Base-by-base conservation (phyloP, 2,888 invertebrate species). In the Candidula unifasciata region DNA sequence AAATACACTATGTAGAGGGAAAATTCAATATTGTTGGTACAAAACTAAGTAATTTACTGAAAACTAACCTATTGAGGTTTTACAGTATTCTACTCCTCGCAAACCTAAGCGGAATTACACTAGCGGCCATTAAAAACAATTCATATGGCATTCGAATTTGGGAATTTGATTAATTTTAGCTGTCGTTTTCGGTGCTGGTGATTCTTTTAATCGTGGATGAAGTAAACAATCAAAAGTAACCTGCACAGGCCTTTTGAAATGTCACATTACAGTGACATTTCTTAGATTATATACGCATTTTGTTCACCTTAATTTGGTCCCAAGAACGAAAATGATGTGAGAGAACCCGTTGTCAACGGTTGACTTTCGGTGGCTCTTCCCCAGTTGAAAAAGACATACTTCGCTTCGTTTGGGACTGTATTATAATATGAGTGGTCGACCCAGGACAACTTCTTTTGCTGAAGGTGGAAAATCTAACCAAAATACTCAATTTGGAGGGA, bases 371-470 rank as follows among this genome's bases (percentile, higher is more conserved):
- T 44, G 44, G 44, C 44, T 44, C 44, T 13, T 13, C 44, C 44
- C 44, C 44, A 60, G 80, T 78, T 54, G 83, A 77, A 83, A 77
- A 81, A 78, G 64, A 54, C 10, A 82, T 80, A 85, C 84, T 82
- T 77, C 60, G 64, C 80, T 83, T 82, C 82, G 87, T 85, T 69
- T 73, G 76, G 83, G 86, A 84, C 84, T 84, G 86, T 83, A 88
- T 30, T 83, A 37, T 83, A 83, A 71, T 83, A 92, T 92, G 92
- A 92, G 92, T 87, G 91, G 91, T 88, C 90, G 92, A 87, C 91
- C 92, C 79, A 90, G 92, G 88, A 92, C 92, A 82, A 92, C 92
- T 86, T 92, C 92, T 83, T 91, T 92, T 88, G 91, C 92, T 79
- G 92, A 92, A 90, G 92, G 91, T 87, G 91, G 91, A 87, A 91